phyloP scores from a whole-genome alignment of 2,113 vertebrate species.

The Nannospalax galili region DNA sequence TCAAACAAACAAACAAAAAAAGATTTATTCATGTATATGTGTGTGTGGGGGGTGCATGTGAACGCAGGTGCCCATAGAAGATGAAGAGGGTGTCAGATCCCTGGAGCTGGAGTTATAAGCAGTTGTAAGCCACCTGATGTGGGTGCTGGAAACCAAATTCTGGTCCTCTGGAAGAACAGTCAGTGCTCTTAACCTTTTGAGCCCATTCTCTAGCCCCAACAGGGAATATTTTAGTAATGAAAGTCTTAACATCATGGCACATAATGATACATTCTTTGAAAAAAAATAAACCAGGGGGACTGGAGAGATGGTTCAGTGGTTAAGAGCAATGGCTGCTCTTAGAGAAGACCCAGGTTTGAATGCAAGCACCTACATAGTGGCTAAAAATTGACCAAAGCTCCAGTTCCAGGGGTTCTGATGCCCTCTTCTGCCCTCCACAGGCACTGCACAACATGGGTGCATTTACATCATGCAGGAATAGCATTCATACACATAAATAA shows the following conservation, averaged over 20 bases:
- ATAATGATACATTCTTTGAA: background rate
- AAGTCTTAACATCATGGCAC: background rate
- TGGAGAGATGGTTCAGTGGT: too few relatives aligned
- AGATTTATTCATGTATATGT: background rate
- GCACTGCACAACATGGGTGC: too few relatives aligned
- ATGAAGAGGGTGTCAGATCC: background rate
- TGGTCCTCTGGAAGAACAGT: background rate
- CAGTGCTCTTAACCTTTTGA: background rate
- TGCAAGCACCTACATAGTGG: too few relatives aligned
- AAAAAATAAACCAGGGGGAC: background rate
- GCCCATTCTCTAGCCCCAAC: background rate
- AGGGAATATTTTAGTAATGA: background rate
- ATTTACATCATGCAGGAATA: too few relatives aligned
- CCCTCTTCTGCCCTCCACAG: too few relatives aligned
- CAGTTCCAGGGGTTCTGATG: too few relatives aligned
- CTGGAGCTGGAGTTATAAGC: background rate
- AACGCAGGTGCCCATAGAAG: background rate
- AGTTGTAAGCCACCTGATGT: background rate
- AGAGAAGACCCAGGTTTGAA: too few relatives aligned
- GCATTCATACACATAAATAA: too few relatives aligned
- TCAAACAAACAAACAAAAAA: too few relatives aligned
- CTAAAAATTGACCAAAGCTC: too few relatives aligned
- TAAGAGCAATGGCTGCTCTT: too few relatives aligned
- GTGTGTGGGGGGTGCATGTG: too few relatives aligned
- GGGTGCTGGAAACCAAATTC: background rate